These are phyloP conservation scores for Ammospiza maritima DNA, from an alignment of 2,797 vertebrate species.

Conservation along the genomic window DNA sequence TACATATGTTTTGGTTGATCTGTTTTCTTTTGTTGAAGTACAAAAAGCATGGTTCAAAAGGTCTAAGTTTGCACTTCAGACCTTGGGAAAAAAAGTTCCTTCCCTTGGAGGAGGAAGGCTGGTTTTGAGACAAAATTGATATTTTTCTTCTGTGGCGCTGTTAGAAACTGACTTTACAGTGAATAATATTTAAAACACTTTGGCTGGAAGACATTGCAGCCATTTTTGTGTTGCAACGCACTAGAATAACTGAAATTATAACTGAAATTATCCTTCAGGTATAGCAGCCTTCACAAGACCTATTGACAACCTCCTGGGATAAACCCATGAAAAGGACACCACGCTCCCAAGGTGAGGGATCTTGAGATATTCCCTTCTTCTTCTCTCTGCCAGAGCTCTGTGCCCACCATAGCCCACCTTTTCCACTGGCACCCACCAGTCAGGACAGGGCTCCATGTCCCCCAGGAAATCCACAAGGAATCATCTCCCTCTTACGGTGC, in stretches of 20 bases:
- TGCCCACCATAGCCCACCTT: background rate
- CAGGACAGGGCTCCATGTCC: background rate
- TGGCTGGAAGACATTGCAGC: background rate
- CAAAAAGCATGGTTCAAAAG: background rate
- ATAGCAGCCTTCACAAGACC: background rate
- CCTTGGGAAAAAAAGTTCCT: background rate
- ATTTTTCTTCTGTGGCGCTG: background rate
- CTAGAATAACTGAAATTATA: background rate
- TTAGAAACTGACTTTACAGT: background rate
- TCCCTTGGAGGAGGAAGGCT: background rate
- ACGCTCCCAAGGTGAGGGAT: background rate
- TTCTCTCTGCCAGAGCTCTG: background rate
- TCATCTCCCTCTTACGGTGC: slow-evolving; percentile 62
- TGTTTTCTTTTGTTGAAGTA: background rate
- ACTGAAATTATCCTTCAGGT: background rate
- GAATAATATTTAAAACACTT: background rate
- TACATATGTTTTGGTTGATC: background rate
- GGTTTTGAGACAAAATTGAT: background rate
- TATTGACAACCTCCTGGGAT: background rate
- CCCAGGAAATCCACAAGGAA: slow-evolving; percentile 55
- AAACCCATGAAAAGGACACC: background rate
- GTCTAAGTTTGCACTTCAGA: background rate
- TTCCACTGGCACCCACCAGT: background rate
- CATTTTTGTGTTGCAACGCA: background rate
- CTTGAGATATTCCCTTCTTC: background rate